phyloP scores from a whole-genome alignment of 2,797 vertebrate genomes.

The Muscicapa striata region DNA sequence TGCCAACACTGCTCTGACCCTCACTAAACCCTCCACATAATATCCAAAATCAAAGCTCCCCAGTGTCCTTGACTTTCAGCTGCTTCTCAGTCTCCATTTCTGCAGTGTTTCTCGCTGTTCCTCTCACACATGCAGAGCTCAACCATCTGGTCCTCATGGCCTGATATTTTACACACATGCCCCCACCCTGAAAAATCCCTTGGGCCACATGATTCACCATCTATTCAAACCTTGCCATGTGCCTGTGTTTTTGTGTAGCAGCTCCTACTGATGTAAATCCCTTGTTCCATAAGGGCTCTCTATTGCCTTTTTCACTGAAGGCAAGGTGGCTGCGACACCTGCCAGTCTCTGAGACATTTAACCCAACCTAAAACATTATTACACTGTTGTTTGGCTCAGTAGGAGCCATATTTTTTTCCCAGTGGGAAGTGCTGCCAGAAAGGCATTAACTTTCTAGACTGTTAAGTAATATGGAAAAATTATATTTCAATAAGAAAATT shows the following conservation, averaged over 20 bases:
- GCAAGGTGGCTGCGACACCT: slow-evolving; percentile 54
- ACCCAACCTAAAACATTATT: slow-evolving; percentile 18
- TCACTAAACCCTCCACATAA: not conserved
- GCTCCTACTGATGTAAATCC: slow-evolving; percentile 44
- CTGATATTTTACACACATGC: slow-evolving; percentile 32
- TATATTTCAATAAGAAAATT: slow-evolving; percentile 59
- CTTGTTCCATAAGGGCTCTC: slow-evolving; percentile 46
- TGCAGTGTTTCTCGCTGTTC: not conserved
- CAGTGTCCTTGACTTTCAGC: slow-evolving; percentile 6
- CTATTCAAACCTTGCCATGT: slow-evolving; percentile 62
- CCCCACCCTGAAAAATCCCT: slow-evolving; percentile 36
- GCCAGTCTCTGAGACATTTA: not conserved
- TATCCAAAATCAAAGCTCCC: not conserved
- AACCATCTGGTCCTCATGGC: slow-evolving; percentile 51
- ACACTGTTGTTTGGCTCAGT: slow-evolving; percentile 27
- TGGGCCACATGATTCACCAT: slow-evolving; percentile 61
- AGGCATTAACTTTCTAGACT: slow-evolving; percentile 53
- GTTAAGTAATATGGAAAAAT: slow-evolving; percentile 64
- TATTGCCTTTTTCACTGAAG: slow-evolving; percentile 50
- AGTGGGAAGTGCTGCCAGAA: slow-evolving; percentile 22
- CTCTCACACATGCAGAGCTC: slow-evolving; percentile 44
- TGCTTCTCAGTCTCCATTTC: slow-evolving; percentile 11
- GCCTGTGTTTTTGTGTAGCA: slow-evolving; percentile 36
- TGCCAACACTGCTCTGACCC: not conserved
- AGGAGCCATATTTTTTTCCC: not conserved